phyloP scores from a whole-genome alignment of 2,888 invertebrate genomes.

The Chymomyza procnemis region DNA sequence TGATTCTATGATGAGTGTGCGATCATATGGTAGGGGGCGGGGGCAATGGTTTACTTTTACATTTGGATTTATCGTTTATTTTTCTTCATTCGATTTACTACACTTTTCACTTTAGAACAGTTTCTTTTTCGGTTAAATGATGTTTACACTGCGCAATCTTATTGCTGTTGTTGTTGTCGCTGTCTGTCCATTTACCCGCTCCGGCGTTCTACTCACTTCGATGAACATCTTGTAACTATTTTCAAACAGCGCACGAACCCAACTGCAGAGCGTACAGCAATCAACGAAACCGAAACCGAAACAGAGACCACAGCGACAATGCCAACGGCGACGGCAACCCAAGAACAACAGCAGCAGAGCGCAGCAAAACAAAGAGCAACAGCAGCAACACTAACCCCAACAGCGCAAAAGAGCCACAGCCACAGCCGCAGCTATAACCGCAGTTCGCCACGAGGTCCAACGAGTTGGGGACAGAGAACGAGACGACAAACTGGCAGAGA shows the following conservation, averaged over 20 bases:
- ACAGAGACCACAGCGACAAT: conserved; percentile 46
- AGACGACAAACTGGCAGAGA: not conserved
- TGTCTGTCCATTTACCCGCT: conserved; percentile 63
- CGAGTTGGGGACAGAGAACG: not conserved
- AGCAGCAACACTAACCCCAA: conserved; percentile 5
- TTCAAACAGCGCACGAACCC: conserved; percentile 75
- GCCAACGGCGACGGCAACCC: conserved; percentile 34
- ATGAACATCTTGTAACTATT: conserved; percentile 78
- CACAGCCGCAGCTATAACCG: conserved; percentile 27
- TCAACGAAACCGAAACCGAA: conserved; percentile 41
- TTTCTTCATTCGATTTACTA: conserved; percentile 1
- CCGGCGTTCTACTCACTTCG: conserved; percentile 76
- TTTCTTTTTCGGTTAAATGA: conserved; percentile 25
- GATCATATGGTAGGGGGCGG: not conserved
- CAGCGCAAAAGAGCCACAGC: conserved; percentile 4
- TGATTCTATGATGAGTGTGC: not conserved
- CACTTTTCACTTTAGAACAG: conserved; percentile 13
- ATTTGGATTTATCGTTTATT: not conserved
- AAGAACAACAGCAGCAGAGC: conserved; percentile 49
- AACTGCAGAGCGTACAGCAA: conserved; percentile 59
- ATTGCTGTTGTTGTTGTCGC: conserved; percentile 30
- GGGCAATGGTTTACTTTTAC: not conserved
- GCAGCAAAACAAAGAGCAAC: conserved; percentile 1
- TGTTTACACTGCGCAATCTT: conserved; percentile 30
- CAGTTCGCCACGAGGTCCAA: conserved; percentile 2